Evolutionary conservation across 53 echinoderm and acorn worm species (phyloP), one percentile per base, ranked within the genome.

Genomic region (Luidia sarsii): DNA sequence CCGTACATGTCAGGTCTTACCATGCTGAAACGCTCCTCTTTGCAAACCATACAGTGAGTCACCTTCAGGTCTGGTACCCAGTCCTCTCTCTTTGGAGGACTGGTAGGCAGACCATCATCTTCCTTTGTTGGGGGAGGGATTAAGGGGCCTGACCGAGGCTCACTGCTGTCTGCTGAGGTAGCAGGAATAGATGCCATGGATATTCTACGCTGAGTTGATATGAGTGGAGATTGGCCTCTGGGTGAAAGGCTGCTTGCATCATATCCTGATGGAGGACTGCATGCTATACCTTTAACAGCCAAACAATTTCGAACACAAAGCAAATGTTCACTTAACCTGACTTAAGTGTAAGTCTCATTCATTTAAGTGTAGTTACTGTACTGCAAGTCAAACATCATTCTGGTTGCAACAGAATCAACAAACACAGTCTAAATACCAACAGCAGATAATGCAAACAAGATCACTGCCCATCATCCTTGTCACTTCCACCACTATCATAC

Each of bases 21-120:
- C 96, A 96, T 96, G 57, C 96, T 96, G 64, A 96, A 96, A 37
- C 88, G 85, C 45, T 96, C 96, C 24, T 63, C 85, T 62, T 90
- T 88, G 55, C 93, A 96, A 54, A 90, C 88, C 97, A 96, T 96
- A 67, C 97, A 96, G 66, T 88, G 68, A 41, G 93, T 39, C 33
- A 89, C 97, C 69, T 83, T 82, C 24, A 60, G 67, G 87, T 93
- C 97, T 33, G 90, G 90, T 30, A 93, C 89, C 97, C 97, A 96
- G 63, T 93, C 86, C 24, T 88, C 89, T 75, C 90, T 87, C 41
- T 88, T 91, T 6, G 97, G 97, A 8, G 97, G 97, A 31, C 85
- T 65, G 22, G 86, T 63, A 14, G 93, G 97, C 22, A 96, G 82
- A 14, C 50, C 62, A 65, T 16, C 67, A 25, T 75, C 73, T 59